These are phyloP conservation scores for Drosophila setosimentum DNA, from an alignment of 2,888 invertebrate species.

Conservation along the genomic window DNA sequence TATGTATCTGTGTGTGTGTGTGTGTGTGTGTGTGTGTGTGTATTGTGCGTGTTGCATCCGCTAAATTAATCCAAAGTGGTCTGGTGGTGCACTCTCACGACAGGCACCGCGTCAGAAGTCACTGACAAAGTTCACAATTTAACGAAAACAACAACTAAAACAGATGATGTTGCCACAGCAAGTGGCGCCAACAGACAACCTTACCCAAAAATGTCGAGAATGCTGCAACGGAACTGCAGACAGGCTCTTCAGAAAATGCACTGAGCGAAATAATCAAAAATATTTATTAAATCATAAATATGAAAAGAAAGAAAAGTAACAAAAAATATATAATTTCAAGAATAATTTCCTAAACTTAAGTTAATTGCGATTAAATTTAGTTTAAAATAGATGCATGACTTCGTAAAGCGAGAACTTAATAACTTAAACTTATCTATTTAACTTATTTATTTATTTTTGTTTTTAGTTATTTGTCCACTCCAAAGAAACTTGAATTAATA, in stretches of 20 bases:
- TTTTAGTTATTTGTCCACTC: too few species aligned
- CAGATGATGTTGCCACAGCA: conserved; percentile 43
- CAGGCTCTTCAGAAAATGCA: conserved; percentile 41
- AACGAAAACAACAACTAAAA: conserved; percentile 38
- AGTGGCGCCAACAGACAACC: conserved; percentile 48
- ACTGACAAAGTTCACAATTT: conserved; percentile 67
- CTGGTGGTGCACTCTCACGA: conserved; percentile 50
- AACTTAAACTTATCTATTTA: too few species aligned
- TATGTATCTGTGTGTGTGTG: background rate
- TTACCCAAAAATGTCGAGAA: conserved; percentile 52
- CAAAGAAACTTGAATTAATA: too few species aligned
- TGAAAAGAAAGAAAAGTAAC: background rate
- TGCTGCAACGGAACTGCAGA: conserved; percentile 64
- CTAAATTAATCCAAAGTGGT: conserved; percentile 76
- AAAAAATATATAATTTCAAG: background rate
- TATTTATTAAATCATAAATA: too few species aligned
- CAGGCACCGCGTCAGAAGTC: conserved; percentile 54
- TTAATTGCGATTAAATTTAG: background rate
- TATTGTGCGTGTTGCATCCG: conserved; percentile 48
- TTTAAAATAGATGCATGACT: background rate
- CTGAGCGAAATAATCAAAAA: background rate
- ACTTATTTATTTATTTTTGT: too few species aligned
- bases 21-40: conserved; percentile 6
- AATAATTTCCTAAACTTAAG: background rate
- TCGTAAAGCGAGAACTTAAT: too few species aligned